A percentile compares a stretch with the other conserved stretches of the same genome.
Conservation (phyloP, 2,113 vertebrate species). For the Speoplatyrhinus poulsoni region DNA sequence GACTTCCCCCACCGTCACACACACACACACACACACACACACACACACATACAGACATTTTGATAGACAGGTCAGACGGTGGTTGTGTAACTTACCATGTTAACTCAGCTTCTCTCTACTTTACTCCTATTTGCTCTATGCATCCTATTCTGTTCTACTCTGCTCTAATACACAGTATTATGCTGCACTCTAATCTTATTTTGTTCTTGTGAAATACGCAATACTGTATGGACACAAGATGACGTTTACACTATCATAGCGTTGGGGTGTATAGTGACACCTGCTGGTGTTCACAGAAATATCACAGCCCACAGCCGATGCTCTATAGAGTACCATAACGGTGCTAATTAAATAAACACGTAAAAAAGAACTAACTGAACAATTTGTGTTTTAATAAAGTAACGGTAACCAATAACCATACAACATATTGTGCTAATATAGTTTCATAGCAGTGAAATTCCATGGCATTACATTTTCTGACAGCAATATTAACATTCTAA, state of each 20-base stretch:
- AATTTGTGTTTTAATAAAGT: neutral
- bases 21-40: neutral
- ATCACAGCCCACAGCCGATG: too few relatives aligned
- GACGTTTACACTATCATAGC: too few relatives aligned
- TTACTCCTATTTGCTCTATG: neutral
- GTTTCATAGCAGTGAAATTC: constrained; percentile 19
- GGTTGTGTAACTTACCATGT: neutral
- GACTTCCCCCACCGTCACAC: neutral
- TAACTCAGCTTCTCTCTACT: neutral
- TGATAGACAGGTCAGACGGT: neutral
- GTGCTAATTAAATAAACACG: too few relatives aligned
- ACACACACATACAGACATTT: neutral
- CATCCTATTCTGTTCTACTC: too few relatives aligned
- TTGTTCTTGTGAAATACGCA: neutral
- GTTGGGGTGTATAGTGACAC: too few relatives aligned
- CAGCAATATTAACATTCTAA: constrained; percentile 34
- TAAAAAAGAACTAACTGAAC: too few relatives aligned
- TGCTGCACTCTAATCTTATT: neutral
- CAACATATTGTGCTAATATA: neutral
- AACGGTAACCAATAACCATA: constrained; percentile 19
- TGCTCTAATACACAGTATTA: neutral
- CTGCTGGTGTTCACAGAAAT: too few relatives aligned
- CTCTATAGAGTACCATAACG: too few relatives aligned
- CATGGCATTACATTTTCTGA: constrained; percentile 26
- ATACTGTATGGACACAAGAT: too few relatives aligned